phyloP scores from a whole-genome alignment of 2,797 vertebrate genomes.

The Rhincodon typus region DNA sequence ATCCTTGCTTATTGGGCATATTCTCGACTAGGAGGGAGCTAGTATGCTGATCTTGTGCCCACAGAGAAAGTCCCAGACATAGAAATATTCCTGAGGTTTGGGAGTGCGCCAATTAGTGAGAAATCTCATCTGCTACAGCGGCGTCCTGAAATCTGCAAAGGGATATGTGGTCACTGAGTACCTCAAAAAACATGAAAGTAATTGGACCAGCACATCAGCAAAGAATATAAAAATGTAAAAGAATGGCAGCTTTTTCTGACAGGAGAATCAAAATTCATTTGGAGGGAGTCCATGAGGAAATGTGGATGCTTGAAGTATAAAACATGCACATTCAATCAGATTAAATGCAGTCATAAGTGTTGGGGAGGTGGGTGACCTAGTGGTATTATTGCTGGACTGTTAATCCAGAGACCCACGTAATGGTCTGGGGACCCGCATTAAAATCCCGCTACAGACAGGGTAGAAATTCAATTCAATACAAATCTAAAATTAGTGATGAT shows the following conservation, averaged over 20 bases:
- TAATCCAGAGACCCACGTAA: too few species aligned
- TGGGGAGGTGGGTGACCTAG: too few species aligned
- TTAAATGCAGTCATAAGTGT: not conserved
- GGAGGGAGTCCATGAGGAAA: not conserved
- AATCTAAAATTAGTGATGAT: too few species aligned
- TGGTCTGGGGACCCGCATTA: too few species aligned
- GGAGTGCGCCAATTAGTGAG: not conserved
- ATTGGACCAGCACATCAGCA: not conserved
- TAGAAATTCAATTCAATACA: too few species aligned
- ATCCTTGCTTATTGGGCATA: too few species aligned
- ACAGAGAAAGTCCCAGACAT: not conserved
- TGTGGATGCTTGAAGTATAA: not conserved
- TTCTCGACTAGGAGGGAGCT: not conserved
- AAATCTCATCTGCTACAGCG: not conserved
- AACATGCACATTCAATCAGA: not conserved
- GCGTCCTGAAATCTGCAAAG: not conserved
- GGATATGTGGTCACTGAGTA: not conserved
- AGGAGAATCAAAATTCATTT: not conserved
- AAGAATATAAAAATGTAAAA: not conserved
- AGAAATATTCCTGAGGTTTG: not conserved
- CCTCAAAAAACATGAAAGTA: not conserved
- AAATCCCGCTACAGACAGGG: too few species aligned
- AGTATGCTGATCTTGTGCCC: not conserved
- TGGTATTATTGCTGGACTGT: too few species aligned
- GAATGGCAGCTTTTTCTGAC: not conserved